Percentiles rank a stretch among this genome's conserved stretches.
Evolutionary conservation across 30 jellyfish, hydroid and myxozoan genomes (phyloP).

Genomic region (Phacellophora camtschatica): DNA sequence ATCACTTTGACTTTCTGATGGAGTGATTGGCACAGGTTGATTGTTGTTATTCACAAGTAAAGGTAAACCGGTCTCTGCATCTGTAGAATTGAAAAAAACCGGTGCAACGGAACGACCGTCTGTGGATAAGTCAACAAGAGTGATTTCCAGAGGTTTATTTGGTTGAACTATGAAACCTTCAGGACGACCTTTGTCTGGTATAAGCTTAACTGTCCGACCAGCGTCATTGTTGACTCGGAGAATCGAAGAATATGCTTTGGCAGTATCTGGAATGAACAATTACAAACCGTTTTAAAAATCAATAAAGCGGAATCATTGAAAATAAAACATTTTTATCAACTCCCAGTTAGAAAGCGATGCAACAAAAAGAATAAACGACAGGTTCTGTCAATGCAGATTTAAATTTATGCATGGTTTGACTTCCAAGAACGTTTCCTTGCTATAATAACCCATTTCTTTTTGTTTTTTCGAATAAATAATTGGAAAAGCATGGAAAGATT

Average conservation of each 20-base stretch:
- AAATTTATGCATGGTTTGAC: no score
- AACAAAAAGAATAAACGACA: no score
- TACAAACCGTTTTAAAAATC: no score
- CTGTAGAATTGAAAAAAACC: slow-evolving; percentile 77
- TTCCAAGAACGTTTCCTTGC: no score
- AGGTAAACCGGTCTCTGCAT: slow-evolving; percentile 82
- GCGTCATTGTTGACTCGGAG: slow-evolving; percentile 88
- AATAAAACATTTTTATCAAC: no score
- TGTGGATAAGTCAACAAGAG: slow-evolving; percentile 89
- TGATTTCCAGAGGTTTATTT: slow-evolving; percentile 74
- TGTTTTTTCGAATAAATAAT: no score
- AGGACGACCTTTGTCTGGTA: slow-evolving; percentile 91
- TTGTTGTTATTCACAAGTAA: slow-evolving; percentile 76
- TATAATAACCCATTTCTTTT: no score
- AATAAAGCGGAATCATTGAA: no score
- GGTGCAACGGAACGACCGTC: slow-evolving; percentile 97
- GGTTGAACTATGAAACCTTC: slow-evolving; percentile 90
- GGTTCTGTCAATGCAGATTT: no score
- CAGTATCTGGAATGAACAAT: slow-evolving; percentile 63
- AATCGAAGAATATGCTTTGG: slow-evolving; percentile 81
- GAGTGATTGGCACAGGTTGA: slow-evolving; percentile 72
- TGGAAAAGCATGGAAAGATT: no score
- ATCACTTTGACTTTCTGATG: slow-evolving; percentile 82
- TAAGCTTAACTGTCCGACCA: slow-evolving; percentile 64
- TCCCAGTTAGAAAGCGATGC: no score